phyloP scores from a whole-genome alignment of 2,797 vertebrate genomes.

The Zenarchopterus dispar region DNA sequence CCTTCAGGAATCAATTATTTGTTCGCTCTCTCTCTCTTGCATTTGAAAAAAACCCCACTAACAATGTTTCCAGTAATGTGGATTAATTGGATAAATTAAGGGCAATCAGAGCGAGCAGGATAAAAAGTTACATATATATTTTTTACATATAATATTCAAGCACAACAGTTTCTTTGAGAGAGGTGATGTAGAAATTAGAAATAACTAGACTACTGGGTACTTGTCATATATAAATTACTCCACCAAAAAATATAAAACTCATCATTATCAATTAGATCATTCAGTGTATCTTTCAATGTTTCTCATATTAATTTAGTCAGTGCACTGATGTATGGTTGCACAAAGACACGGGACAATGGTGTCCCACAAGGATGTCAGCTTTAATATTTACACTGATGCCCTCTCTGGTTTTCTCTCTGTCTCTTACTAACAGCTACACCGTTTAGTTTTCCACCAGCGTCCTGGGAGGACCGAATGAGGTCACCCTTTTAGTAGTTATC shows the following conservation, averaged over 20 bases:
- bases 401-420: too few relatives aligned
- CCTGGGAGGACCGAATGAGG: conserved; percentile 62
- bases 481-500: conserved; percentile 52
- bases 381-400: conserved; percentile 14
- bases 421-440: conserved; percentile 19
- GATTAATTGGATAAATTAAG: neutral
- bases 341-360: neutral
- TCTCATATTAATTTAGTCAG: neutral
- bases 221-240: too few relatives aligned
- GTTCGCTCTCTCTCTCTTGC: conserved; percentile 20
- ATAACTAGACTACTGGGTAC: too few relatives aligned
- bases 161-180: too few relatives aligned
- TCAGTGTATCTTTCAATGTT: neutral
- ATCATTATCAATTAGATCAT: too few relatives aligned
- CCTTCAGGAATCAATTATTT: conserved; percentile 30
- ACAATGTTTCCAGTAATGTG: neutral
- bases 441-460: conserved; percentile 47
- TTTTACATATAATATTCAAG: too few relatives aligned
- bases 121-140: neutral
- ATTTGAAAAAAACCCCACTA: neutral
- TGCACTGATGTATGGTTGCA: neutral
- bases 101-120: conserved; percentile 2
- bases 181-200: too few relatives aligned
- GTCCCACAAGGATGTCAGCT: conserved; percentile 22
- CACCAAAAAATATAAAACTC: too few relatives aligned